Evolutionary conservation across 2,113 vertebrate species (phyloP).

Genomic region (Rafetus swinhoei): DNA sequence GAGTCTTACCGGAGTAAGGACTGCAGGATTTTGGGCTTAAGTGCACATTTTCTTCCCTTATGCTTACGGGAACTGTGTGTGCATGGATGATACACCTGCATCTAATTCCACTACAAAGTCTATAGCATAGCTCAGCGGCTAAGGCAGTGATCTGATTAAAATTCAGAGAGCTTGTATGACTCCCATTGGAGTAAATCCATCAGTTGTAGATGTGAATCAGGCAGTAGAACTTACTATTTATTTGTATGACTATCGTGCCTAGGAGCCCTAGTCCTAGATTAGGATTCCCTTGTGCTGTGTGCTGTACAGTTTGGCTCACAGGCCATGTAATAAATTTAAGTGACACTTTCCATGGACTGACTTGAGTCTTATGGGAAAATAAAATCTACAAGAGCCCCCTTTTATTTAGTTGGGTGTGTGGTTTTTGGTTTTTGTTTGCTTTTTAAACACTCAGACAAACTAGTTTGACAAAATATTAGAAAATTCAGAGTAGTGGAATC

Average conservation of each 20-base stretch:
- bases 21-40: conserved; percentile 41
- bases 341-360: conserved; percentile 10
- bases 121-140: conserved; percentile 45
- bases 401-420: not conserved
- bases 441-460: conserved; percentile 14
- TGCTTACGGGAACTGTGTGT: conserved; percentile 49
- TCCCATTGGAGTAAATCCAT: conserved; percentile 50
- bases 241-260: not conserved
- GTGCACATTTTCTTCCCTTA: conserved; percentile 55
- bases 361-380: conserved; percentile 35
- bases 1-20: conserved; percentile 40
- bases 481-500: conserved; percentile 50
- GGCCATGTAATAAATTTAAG: not conserved
- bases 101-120: conserved; percentile 39
- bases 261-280: conserved; percentile 12
- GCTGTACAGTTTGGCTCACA: conserved; percentile 43
- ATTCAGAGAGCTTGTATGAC: conserved; percentile 49
- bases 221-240: not conserved
- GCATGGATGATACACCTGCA: conserved; percentile 40
- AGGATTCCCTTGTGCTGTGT: conserved; percentile 1
- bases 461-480: conserved; percentile 31
- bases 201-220: conserved; percentile 27
- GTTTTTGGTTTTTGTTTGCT: too few species aligned
- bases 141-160: conserved; percentile 48
- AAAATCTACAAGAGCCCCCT: conserved; percentile 12